phyloP scores from a whole-genome alignment of 30 jellyfish, hydroid and myxozoan genomes.

The Aurelia aurita complex sp. Pacific region DNA sequence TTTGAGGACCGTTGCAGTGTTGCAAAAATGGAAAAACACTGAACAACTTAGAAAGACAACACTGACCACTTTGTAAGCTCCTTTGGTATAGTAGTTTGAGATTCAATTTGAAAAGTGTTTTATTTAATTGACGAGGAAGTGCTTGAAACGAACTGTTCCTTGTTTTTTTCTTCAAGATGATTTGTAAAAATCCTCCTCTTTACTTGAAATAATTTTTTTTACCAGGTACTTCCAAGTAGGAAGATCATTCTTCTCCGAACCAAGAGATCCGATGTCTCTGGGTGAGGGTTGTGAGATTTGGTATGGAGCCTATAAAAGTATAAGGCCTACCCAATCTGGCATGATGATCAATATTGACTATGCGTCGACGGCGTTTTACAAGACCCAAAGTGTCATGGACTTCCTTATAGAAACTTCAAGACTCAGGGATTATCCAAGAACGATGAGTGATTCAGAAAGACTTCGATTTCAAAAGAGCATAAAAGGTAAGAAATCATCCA shows the following conservation, averaged over 20 bases:
- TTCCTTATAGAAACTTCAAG: slow-evolving; percentile 16
- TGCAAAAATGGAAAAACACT: no score
- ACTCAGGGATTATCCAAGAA: background rate
- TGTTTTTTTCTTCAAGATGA: no score
- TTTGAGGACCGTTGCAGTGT: no score
- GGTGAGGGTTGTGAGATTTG: slow-evolving; percentile 67
- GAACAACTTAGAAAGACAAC: no score
- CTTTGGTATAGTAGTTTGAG: no score
- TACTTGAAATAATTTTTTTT: background rate
- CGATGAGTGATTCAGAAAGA: slow-evolving; percentile 7
- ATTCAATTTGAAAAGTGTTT: no score
- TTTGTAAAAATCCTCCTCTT: no score
- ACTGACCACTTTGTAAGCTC: no score
- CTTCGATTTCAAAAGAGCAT: background rate
- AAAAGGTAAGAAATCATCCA: slow-evolving; percentile 14
- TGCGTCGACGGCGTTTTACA: slow-evolving; percentile 57
- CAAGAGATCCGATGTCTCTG: slow-evolving; percentile 30
- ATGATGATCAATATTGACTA: slow-evolving; percentile 56
- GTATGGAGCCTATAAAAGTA: slow-evolving; percentile 67
- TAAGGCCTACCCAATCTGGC: slow-evolving; percentile 63
- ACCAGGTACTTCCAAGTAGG: slow-evolving; percentile 54
- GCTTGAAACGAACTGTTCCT: no score
- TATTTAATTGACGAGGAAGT: no score
- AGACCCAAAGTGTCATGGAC: slow-evolving; percentile 32
- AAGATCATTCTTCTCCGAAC: slow-evolving; percentile 57